Evolutionary conservation across 2,888 invertebrate genomes (phyloP), one percentile per base, ranked within the genome.

Genomic region (Nemurella pictetii): DNA sequence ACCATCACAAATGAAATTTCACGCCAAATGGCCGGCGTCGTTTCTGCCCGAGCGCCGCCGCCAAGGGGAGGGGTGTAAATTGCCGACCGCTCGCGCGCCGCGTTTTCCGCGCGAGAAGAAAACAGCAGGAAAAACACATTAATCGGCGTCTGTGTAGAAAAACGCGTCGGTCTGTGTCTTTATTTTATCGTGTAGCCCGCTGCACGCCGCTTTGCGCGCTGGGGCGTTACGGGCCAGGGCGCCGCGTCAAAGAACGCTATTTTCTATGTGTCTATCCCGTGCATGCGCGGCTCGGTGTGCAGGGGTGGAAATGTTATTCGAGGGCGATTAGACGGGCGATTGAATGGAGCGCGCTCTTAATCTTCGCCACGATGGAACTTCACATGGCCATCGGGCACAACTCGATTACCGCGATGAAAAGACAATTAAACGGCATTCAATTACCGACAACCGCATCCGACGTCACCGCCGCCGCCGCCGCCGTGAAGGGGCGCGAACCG

Each of bases 1-100:
- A 85, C 85, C 84, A 75, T 35, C 26, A 80, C 85, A 87, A 87
- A 86, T 87, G 87, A 87, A 87, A 87, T 87, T 87, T 87, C 85
- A 87, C 87, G 86, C 86, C 85, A 86, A 87, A 85, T 86, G 86
- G 86, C 86, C 55, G 55, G 20, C 87, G 86, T 87, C 87, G 85
- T 85, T 86, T 85, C 83, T 86, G 85, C 84, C 86, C 85, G 84
- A 75, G 75, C 75, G 75, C 3, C 27, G 29, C 15, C 28, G 15
- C 12, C 27, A 80, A n/a, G 30, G 80, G 32, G 80, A 3, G 75
- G 75, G 75, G 75, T 82, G 73, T 75, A 85, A 85, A 85, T 85
- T 74, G 85, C 77, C 35, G 30, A 25, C 26, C n/a, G 30, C 29
- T 85, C 35, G 85, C 77, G 29, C 72, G 29, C 26, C n/a, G 30